phyloP scores from a whole-genome alignment of 2,113 vertebrate species.

The Catharus minimus region DNA sequence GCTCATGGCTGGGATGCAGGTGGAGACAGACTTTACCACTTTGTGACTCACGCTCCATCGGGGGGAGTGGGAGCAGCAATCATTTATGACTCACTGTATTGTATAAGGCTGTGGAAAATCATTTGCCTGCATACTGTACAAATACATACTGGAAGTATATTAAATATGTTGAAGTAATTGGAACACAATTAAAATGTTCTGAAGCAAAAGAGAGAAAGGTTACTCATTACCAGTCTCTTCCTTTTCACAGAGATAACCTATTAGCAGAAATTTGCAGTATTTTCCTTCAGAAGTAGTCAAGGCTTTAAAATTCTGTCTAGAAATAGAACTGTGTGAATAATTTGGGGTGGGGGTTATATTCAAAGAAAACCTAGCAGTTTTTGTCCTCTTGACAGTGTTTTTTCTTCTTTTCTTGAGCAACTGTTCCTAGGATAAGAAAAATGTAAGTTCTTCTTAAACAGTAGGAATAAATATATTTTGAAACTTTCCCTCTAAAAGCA shows the following conservation, averaged over 20 bases:
- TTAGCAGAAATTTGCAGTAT: constrained; percentile 18
- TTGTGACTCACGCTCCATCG: constrained; percentile 10
- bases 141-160: constrained; percentile 58
- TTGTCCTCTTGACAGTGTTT: neutral
- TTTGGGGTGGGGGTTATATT: constrained; percentile 21
- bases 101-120: constrained; percentile 60
- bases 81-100: constrained; percentile 64
- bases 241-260: constrained; percentile 21
- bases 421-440: constrained; percentile 14
- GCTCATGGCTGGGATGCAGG: neutral
- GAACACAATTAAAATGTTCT: constrained; percentile 70
- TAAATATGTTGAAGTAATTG: constrained; percentile 67
- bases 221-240: constrained; percentile 48
- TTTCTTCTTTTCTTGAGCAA: neutral
- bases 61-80: constrained; percentile 36
- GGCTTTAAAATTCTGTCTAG: constrained; percentile 32
- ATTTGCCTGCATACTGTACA: constrained; percentile 49
- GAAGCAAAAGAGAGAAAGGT: constrained; percentile 62
- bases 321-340: constrained; percentile 54
- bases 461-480: constrained; percentile 14
- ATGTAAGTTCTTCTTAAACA: neutral
- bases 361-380: neutral
- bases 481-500: neutral
- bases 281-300: constrained; percentile 42
- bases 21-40: constrained; percentile 46